These are phyloP conservation scores for Epicampocera succincta DNA, from an alignment of 2,888 invertebrate species.

Conservation along the genomic window DNA sequence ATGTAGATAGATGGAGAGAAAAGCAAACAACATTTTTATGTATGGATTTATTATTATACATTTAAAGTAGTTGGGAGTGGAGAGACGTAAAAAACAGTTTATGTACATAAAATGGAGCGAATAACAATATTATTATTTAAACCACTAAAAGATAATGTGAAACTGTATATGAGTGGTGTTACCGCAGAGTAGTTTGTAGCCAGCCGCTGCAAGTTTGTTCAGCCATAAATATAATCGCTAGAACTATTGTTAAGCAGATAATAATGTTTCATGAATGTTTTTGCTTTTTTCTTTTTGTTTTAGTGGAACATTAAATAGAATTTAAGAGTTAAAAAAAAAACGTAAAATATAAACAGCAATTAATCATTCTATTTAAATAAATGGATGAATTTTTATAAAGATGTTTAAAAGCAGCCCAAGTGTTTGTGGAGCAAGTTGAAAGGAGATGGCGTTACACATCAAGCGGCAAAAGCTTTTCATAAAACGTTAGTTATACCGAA, in stretches of 20 bases:
- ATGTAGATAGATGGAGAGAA: not conserved
- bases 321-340: slow-evolving; percentile 6
- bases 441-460: too few species aligned
- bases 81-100: slow-evolving; percentile 53
- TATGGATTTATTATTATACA: slow-evolving; percentile 48
- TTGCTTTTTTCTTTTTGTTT: slow-evolving; percentile 15
- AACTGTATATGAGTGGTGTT: slow-evolving; percentile 15
- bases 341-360: slow-evolving; percentile 30
- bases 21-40: slow-evolving; percentile 46
- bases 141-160: slow-evolving; percentile 55
- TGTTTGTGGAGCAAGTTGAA: not conserved
- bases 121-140: slow-evolving; percentile 51
- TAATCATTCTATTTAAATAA: slow-evolving; percentile 41
- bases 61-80: slow-evolving; percentile 63
- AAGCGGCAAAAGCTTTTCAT: too few species aligned
- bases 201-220: slow-evolving; percentile 42
- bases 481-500: too few species aligned
- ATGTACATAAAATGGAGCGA: slow-evolving; percentile 7
- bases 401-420: not conserved
- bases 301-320: slow-evolving; percentile 29
- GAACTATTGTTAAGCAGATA: slow-evolving; percentile 63
- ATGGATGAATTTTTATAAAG: not conserved
- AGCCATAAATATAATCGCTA: slow-evolving; percentile 62
- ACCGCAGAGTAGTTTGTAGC: slow-evolving; percentile 25
- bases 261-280: slow-evolving; percentile 56